phyloP scores from a whole-genome alignment of 2,113 vertebrate species.

The Dolichotis patagonum region DNA sequence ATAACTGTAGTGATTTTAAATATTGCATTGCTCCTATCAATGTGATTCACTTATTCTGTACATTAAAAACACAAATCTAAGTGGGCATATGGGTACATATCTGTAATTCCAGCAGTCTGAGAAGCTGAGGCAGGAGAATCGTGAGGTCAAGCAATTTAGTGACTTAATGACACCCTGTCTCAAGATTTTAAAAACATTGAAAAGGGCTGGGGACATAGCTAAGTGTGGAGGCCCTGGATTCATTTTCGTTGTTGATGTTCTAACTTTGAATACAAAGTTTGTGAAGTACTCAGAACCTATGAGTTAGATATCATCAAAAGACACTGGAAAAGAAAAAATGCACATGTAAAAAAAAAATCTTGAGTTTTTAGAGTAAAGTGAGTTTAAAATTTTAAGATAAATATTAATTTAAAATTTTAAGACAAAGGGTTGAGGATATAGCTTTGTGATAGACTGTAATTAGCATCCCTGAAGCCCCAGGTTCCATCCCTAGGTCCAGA shows the following conservation, averaged over 20 bases:
- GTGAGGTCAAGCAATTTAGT: no score
- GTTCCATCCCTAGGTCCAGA: background rate
- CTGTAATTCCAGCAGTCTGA: background rate
- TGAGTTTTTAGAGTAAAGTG: background rate
- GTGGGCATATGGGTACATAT: background rate
- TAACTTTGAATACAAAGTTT: constrained; percentile 25
- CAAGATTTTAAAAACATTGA: background rate
- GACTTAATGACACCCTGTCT: background rate
- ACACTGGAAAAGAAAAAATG: background rate
- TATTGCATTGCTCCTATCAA: background rate
- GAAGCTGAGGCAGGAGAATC: background rate
- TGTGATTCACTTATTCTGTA: background rate
- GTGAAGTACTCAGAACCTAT: background rate
- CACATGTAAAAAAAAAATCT: background rate
- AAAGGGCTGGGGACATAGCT: background rate
- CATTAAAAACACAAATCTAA: background rate
- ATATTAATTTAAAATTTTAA: background rate
- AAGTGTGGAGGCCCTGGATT: background rate
- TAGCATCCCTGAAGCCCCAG: background rate
- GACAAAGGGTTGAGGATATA: background rate
- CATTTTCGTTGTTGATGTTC: background rate
- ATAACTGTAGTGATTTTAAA: background rate
- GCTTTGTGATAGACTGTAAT: background rate
- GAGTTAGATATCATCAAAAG: background rate
- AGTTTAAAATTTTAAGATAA: background rate